These are phyloP conservation scores for Trichopria drosophilae DNA, from an alignment of 2,888 invertebrate species.

Conservation along the genomic window DNA sequence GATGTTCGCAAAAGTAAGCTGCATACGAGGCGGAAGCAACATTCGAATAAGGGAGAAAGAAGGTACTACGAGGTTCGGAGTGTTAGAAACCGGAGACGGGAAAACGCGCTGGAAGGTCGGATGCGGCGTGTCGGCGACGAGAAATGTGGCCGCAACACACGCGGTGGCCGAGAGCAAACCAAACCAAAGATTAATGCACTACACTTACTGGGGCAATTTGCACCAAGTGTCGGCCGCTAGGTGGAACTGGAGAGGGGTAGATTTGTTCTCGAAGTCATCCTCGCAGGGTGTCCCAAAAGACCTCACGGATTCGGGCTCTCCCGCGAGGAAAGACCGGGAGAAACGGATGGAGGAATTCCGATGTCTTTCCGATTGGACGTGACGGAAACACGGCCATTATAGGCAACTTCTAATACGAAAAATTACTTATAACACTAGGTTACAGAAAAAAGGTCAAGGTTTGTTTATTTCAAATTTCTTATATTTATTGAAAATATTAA, in stretches of 20 bases:
- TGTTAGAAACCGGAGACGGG: constrained; percentile 22
- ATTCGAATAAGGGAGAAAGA: constrained; percentile 33
- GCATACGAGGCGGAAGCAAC: constrained; percentile 26
- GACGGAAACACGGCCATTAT: too few relatives aligned
- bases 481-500: too few relatives aligned
- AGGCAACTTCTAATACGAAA: too few relatives aligned
- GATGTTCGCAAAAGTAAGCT: too few relatives aligned
- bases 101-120: constrained; percentile 36
- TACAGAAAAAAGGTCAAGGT: too few relatives aligned
- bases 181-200: constrained; percentile 60
- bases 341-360: too few relatives aligned
- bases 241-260: constrained; percentile 43
- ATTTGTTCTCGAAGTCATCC: constrained; percentile 48
- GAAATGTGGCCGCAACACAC: constrained; percentile 56
- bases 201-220: constrained; percentile 59
- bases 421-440: too few relatives aligned
- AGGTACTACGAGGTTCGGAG: too few relatives aligned
- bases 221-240: constrained; percentile 35
- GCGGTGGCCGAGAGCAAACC: constrained; percentile 52
- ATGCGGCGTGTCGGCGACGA: constrained; percentile 52
- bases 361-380: too few relatives aligned
- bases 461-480: too few relatives aligned
- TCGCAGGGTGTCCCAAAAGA: constrained; percentile 15
- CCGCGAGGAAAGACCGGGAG: too few relatives aligned
- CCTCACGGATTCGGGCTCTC: too few relatives aligned